Evolutionary conservation across 2,888 invertebrate species (phyloP).

Genomic region (Nebria salina): DNA sequence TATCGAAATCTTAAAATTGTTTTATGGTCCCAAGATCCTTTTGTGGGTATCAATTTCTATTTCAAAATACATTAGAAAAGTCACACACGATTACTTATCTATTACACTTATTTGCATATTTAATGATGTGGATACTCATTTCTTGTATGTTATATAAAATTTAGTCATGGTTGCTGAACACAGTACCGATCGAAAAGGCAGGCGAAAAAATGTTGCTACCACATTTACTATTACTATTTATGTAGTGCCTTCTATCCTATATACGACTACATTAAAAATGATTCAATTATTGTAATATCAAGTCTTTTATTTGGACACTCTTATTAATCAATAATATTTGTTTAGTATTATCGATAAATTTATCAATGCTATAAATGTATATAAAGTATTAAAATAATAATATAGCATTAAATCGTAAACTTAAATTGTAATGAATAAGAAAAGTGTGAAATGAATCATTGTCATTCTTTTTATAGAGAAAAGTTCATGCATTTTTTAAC

Average conservation of each 20-base stretch:
- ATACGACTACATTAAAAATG: background rate
- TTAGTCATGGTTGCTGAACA: slow-evolving; percentile 26
- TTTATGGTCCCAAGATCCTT: background rate
- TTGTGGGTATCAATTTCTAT: background rate
- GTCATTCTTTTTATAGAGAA: background rate
- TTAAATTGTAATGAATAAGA: background rate
- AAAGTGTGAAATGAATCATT: background rate
- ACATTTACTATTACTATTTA: background rate
- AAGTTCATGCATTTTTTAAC: slow-evolving; percentile 16
- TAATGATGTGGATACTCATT: slow-evolving; percentile 43
- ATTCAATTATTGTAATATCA: no score
- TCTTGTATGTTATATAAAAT: slow-evolving; percentile 41
- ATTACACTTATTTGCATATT: slow-evolving; percentile 39
- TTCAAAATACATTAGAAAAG: slow-evolving; percentile 12
- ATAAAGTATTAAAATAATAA: background rate
- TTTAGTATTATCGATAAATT: background rate
- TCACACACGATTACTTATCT: slow-evolving; percentile 31
- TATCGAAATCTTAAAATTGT: background rate
- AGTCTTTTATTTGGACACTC: no score
- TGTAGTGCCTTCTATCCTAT: no score
- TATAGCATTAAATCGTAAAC: background rate
- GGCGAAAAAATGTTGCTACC: background rate
- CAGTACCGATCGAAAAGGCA: background rate
- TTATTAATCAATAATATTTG: no score
- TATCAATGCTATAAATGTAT: background rate